phyloP scores from a whole-genome alignment of 2,888 invertebrate species.

The Synergus laeviventris region DNA sequence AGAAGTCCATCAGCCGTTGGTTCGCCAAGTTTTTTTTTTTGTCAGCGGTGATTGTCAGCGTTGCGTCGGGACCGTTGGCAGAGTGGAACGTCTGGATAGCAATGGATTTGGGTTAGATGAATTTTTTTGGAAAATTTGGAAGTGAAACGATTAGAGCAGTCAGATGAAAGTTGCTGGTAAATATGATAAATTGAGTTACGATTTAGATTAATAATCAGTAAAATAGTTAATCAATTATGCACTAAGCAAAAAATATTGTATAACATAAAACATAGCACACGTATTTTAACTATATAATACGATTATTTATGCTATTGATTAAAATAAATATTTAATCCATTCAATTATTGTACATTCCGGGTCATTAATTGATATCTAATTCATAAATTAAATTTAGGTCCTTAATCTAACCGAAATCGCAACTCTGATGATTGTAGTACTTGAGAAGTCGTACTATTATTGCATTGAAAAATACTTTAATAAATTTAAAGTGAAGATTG shows the following conservation, averaged over 20 bases:
- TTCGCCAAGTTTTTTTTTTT: slow-evolving; percentile 56
- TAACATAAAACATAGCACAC: not conserved
- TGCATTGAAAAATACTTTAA: not conserved
- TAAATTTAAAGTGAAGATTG: not conserved
- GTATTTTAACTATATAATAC: not conserved
- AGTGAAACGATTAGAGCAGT: slow-evolving; percentile 4
- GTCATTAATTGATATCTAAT: not conserved
- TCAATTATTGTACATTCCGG: not conserved
- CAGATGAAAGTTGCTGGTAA: not conserved
- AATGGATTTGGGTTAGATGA: slow-evolving; percentile 41
- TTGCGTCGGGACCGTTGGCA: slow-evolving; percentile 74
- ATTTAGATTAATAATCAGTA: slow-evolving; percentile 43
- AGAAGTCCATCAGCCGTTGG: slow-evolving; percentile 58
- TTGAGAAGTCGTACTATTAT: slow-evolving; percentile 10
- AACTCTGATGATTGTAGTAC: slow-evolving; percentile 31
- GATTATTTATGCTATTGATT: not conserved
- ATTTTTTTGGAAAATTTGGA: slow-evolving; percentile 46
- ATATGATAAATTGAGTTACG: slow-evolving; percentile 41
- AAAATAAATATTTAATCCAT: slow-evolving; percentile 10
- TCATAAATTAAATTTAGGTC: not conserved
- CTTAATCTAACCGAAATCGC: slow-evolving; percentile 30
- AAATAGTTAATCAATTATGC: not conserved
- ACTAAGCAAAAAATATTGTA: not conserved
- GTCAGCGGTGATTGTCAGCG: slow-evolving; percentile 64
- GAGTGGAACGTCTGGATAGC: slow-evolving; percentile 65